These are phyloP conservation scores for Pomacea canaliculata DNA, from an alignment of 2,888 invertebrate genomes.

Conservation along the genomic window DNA sequence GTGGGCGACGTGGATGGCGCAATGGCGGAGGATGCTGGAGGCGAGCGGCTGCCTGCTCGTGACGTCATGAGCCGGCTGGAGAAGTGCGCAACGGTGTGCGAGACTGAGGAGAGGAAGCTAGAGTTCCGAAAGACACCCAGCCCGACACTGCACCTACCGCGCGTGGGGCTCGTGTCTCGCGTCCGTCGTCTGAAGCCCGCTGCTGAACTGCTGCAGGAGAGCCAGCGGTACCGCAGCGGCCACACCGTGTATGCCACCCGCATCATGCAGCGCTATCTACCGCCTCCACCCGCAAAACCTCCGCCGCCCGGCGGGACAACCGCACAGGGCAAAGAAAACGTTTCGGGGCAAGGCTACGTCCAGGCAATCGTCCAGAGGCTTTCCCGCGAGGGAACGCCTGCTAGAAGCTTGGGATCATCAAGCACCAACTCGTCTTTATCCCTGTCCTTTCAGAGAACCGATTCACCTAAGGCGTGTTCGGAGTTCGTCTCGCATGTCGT, in stretches of 20 bases:
- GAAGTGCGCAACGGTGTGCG: conserved; percentile 38
- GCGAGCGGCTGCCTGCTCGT: conserved; percentile 19
- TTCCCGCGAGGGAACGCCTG: conserved; percentile 59
- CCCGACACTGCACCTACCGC: conserved; percentile 41
- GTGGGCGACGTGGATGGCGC: conserved; percentile 31
- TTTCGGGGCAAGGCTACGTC: conserved; percentile 52
- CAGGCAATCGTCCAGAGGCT: conserved; percentile 56
- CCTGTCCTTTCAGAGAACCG: conserved; percentile 41
- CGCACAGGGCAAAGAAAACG: conserved; percentile 53
- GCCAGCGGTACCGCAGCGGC: conserved; percentile 59
- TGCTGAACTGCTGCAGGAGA: conserved; percentile 63
- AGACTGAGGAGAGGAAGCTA: conserved; percentile 35
- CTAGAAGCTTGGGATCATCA: conserved; percentile 37
- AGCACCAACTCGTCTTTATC: conserved; percentile 36
- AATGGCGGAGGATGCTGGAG: conserved; percentile 3
- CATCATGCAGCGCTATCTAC: conserved; percentile 55
- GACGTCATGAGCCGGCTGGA: conserved; percentile 32
- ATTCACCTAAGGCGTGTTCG: conserved; percentile 49
- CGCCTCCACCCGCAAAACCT: background rate
- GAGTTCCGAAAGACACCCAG: conserved; percentile 43
- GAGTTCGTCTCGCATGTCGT: conserved; percentile 59
- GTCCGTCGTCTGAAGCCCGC: conserved; percentile 62
- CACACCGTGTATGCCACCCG: conserved; percentile 56
- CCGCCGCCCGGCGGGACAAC: background rate
- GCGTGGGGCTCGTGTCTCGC: conserved; percentile 46